Evolutionary conservation across 35 echinoderm and acorn worm species (phyloP), one percentile per base, ranked within the genome.

Genomic region (Ptychodera flava): DNA sequence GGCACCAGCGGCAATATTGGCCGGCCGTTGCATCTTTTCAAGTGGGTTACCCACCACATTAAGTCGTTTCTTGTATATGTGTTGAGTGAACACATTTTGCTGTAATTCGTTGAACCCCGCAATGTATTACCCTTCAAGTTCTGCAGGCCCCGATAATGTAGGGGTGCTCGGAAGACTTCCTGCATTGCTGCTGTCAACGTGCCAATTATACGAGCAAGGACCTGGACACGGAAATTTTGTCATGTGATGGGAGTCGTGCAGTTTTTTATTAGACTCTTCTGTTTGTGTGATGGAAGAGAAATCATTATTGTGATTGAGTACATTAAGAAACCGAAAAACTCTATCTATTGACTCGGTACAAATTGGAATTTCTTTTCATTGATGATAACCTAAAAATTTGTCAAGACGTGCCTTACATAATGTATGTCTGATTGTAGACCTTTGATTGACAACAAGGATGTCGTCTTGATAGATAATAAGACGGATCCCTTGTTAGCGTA

Each of bases 381-480:
- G 6, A 64, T 64, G 6, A 64, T 22, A 64, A 64, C 6, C 6
- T 22, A 6, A 64, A 64, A 22, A 6, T 64, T 64, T 64, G 6
- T 6, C 22, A 64, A 22, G 6, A 64, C 6, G 22, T 64, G 6
- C 45, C 45, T 64, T 64, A 22, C 22, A n/a, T n/a, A n/a, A 64
- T 64, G 6, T 22, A 64, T 64, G 22, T 64, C 45, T 22, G 22
- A 64, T 22, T 12, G 22, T 22, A 64, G 22, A 6, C 45, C 45
- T 64, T 64, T 6, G 22, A 12, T 64, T 64, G 87, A 88, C 22
- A 15, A 88, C 1, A 0, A 88, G 79, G 28, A 78, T 80, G 79
- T 81, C 87, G 36, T 88, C 87, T 27, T 81, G 16, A 27, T 82
- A 88, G 16, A 38, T 37, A 0, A 81, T n/a, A 0, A 88, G 77